Percentiles rank a stretch among this genome's conserved stretches.
phyloP scores from a whole-genome alignment of 2,113 vertebrate genomes.

The Crotalus tigris region DNA sequence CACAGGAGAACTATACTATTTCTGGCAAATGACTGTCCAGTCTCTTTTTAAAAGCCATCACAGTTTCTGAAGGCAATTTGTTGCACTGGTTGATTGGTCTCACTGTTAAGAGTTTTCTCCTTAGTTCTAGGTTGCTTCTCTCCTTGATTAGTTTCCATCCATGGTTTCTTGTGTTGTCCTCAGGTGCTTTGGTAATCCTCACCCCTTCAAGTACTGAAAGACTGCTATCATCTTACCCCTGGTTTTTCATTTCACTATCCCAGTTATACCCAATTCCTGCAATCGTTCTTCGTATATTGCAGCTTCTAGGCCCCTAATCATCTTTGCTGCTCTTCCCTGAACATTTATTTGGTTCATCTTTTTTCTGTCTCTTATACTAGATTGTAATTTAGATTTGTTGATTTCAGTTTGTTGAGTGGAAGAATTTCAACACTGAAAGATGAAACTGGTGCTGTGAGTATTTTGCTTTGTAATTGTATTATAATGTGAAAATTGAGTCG shows the following conservation, averaged over 20 bases:
- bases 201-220: neutral
- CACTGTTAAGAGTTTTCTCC: neutral
- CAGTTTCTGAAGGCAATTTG: neutral
- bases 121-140: neutral
- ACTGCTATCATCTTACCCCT: neutral
- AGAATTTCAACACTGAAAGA: slow-evolving; percentile 98
- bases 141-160: neutral
- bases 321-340: neutral
- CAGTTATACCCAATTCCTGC: neutral
- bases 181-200: neutral
- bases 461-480: neutral
- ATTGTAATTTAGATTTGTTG: slow-evolving; percentile 45
- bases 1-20: neutral
- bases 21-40: neutral
- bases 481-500: neutral
- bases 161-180: neutral
- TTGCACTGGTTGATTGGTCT: neutral
- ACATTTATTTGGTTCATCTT: neutral
- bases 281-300: neutral
- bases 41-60: neutral
- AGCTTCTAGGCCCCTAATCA: neutral
- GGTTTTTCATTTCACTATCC: neutral
- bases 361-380: neutral
- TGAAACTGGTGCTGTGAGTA: slow-evolving; percentile 99
- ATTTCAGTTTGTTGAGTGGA: slow-evolving; percentile 92